Percentiles rank a stretch among this genome's conserved stretches.
phyloP scores from a whole-genome alignment of 2,888 invertebrate species.

The Trissonchulus latispiculum region DNA sequence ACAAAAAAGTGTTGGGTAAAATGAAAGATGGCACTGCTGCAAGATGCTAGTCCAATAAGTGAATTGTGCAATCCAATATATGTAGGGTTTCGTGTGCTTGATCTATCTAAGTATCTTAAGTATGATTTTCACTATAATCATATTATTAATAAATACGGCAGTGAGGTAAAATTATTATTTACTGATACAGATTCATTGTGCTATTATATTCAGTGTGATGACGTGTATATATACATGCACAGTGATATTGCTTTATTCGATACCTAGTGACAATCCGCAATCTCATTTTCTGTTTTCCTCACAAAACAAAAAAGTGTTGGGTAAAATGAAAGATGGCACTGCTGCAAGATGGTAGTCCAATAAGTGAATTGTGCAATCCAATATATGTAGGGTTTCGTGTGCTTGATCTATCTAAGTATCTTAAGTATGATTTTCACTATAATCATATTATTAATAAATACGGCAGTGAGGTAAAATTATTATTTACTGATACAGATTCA shows the following conservation, averaged over 20 bases:
- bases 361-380: no score
- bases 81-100: conserved; percentile 6
- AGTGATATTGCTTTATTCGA: no score
- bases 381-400: conserved; percentile 9
- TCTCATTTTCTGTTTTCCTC: no score
- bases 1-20: no score
- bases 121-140: conserved; percentile 9
- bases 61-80: conserved; percentile 6
- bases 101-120: neutral
- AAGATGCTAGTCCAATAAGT: no score
- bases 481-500: conserved; percentile 3
- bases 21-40: no score
- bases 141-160: neutral
- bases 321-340: no score
- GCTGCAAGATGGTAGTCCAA: no score
- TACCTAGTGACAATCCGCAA: no score
- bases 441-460: neutral
- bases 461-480: neutral
- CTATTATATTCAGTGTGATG: neutral
- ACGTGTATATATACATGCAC: neutral
- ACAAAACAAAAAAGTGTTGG: no score
- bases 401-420: neutral
- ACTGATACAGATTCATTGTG: conserved; percentile 3
- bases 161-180: neutral
- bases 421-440: conserved; percentile 9